Conservation (phyloP, 2,797 vertebrate genomes). For the Neosilurus hyrtlii region DNA sequence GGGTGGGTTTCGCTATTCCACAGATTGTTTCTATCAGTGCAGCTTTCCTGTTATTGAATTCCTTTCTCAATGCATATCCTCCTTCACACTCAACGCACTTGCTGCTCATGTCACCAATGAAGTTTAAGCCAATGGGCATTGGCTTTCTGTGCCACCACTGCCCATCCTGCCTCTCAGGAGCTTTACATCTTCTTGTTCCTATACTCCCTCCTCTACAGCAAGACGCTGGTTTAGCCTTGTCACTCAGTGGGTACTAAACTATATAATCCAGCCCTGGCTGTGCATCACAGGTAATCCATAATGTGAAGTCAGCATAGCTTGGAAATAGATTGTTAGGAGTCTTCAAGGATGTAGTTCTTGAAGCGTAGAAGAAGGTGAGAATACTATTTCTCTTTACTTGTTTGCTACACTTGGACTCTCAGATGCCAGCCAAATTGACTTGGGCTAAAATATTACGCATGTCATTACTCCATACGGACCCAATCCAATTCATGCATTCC, state of each 20-base stretch:
- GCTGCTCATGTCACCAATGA: slow-evolving; percentile 60
- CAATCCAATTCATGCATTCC: neutral
- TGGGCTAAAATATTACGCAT: neutral
- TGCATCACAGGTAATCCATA: neutral
- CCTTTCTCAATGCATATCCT: slow-evolving; percentile 75
- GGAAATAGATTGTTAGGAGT: neutral
- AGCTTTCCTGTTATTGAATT: slow-evolving; percentile 84
- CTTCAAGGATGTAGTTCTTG: neutral
- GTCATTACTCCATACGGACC: neutral
- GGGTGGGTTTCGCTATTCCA: slow-evolving; percentile 76
- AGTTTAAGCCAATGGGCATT: slow-evolving; percentile 25
- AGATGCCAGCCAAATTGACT: slow-evolving; percentile 8
- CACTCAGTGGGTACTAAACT: neutral
- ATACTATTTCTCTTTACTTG: neutral
- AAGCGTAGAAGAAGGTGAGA: slow-evolving; percentile 13
- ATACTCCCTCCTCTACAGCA: neutral
- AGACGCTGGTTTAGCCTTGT: slow-evolving; percentile 2
- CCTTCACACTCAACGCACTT: slow-evolving; percentile 60
- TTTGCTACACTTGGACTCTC: neutral
- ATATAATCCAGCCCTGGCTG: slow-evolving; percentile 10
- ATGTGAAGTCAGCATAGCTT: neutral
- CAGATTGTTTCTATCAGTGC: slow-evolving; percentile 78
- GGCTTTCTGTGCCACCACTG: slow-evolving; percentile 17
- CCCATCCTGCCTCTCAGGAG: neutral
- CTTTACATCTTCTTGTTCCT: slow-evolving; percentile 2